These are phyloP conservation scores for Pemphigus obesinymphae DNA, from an alignment of 1,140 invertebrate species.

Conservation along the genomic window DNA sequence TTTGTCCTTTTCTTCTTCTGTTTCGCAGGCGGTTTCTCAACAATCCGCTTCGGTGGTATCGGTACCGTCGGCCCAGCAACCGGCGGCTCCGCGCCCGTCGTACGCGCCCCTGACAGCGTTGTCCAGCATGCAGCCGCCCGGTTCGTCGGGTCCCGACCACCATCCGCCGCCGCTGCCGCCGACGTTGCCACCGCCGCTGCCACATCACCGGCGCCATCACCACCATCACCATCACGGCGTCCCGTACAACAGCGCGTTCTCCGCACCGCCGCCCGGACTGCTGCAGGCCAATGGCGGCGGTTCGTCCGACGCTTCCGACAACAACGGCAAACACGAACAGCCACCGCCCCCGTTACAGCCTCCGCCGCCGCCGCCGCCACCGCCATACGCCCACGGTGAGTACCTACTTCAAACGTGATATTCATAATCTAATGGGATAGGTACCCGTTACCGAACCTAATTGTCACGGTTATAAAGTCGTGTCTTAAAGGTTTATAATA, in stretches of 20 bases:
- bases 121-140: conserved; percentile 79
- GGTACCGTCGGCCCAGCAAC: not conserved
- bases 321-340: conserved; percentile 39
- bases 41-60: not conserved
- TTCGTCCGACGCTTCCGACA: conserved; percentile 4
- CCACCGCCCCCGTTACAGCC: conserved; percentile 22
- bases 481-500: no score
- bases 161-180: conserved; percentile 43
- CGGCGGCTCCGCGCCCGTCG: conserved; percentile 16
- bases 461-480: no score
- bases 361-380: conserved; percentile 43
- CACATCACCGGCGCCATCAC: conserved; percentile 44
- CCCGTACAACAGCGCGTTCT: conserved; percentile 48
- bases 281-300: conserved; percentile 6
- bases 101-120: conserved; percentile 79
- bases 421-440: no score
- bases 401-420: no score
- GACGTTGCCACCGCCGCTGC: conserved; percentile 46
- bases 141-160: conserved; percentile 47
- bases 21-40: not conserved
- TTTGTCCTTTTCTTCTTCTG: not conserved
- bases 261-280: conserved; percentile 44
- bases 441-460: no score
- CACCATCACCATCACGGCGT: conserved; percentile 46
- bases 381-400: conserved; percentile 49